Evolutionary conservation across 2,888 invertebrate species (phyloP).

Genomic region (Conchocele bisecta): DNA sequence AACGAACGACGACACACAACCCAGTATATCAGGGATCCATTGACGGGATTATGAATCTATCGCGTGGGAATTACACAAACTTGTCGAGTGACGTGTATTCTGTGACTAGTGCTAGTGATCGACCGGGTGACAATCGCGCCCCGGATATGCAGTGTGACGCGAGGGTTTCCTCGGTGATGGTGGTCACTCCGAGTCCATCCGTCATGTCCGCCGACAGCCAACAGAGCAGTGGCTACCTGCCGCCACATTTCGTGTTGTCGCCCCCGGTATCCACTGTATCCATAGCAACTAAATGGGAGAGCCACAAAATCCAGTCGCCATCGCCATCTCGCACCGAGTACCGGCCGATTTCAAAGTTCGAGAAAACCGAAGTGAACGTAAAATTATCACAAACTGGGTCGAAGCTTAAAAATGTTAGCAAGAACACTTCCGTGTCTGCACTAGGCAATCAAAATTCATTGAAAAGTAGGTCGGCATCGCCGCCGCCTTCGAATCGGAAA

Average conservation of each 20-base stretch:
- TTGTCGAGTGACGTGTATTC: conserved; percentile 56
- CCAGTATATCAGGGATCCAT: conserved; percentile 35
- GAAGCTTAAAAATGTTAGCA: conserved; percentile 34
- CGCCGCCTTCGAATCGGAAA: conserved; percentile 53
- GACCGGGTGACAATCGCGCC: neutral
- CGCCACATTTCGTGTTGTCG: conserved; percentile 41
- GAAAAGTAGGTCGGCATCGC: conserved; percentile 52
- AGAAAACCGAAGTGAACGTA: conserved; percentile 69
- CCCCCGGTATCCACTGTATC: conserved; percentile 28
- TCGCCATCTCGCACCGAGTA: conserved; percentile 37
- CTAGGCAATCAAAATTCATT: neutral
- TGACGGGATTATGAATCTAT: conserved; percentile 26
- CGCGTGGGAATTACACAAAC: conserved; percentile 15
- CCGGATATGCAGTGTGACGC: conserved; percentile 25
- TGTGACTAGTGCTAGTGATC: conserved; percentile 42
- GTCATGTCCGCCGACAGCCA: conserved; percentile 57
- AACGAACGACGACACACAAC: conserved; percentile 62
- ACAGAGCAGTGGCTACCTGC: conserved; percentile 23
- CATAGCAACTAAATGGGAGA: neutral
- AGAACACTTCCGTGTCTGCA: neutral
- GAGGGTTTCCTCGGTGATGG: conserved; percentile 55
- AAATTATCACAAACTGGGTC: conserved; percentile 53
- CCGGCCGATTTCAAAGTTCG: conserved; percentile 68
- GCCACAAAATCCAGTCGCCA: conserved; percentile 1
- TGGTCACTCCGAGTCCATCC: conserved; percentile 54